Percentiles rank a stretch among this genome's conserved stretches.
Conservation (phyloP, 2,113 vertebrate genomes). For the Lutjanus erythropterus region DNA sequence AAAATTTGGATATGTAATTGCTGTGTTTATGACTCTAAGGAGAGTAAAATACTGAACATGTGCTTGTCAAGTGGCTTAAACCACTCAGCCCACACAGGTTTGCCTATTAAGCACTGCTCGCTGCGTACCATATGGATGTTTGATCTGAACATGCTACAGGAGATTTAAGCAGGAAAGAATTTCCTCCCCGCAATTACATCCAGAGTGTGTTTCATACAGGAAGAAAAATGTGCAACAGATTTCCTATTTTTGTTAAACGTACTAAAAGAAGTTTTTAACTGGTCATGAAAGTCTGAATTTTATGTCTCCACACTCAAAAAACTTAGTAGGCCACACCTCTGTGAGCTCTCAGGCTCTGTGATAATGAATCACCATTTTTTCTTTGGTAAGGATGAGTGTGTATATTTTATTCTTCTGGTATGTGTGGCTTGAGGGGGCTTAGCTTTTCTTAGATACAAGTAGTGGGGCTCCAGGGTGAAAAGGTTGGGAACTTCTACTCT, state of each 20-base stretch:
- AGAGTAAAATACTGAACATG: conserved; percentile 37
- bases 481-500: too few species aligned
- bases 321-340: too few species aligned
- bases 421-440: too few species aligned
- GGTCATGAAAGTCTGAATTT: too few species aligned
- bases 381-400: too few species aligned
- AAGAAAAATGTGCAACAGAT: not conserved
- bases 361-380: too few species aligned
- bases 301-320: too few species aligned
- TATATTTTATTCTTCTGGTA: too few species aligned
- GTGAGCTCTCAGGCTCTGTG: too few species aligned
- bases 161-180: conserved; percentile 32
- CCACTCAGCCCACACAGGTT: conserved; percentile 26
- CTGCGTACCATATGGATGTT: conserved; percentile 45
- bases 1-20: not conserved
- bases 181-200: conserved; percentile 43
- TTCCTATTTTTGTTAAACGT: not conserved
- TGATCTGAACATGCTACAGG: conserved; percentile 38
- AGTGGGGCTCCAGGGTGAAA: too few species aligned
- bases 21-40: conserved; percentile 22
- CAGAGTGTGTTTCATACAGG: conserved; percentile 17
- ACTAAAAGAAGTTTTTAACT: too few species aligned
- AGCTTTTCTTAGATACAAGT: too few species aligned
- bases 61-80: conserved; percentile 41
- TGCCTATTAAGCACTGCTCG: conserved; percentile 27